These are phyloP conservation scores for Eciton burchellii DNA, from an alignment of 1,140 invertebrate species.

Conservation along the genomic window DNA sequence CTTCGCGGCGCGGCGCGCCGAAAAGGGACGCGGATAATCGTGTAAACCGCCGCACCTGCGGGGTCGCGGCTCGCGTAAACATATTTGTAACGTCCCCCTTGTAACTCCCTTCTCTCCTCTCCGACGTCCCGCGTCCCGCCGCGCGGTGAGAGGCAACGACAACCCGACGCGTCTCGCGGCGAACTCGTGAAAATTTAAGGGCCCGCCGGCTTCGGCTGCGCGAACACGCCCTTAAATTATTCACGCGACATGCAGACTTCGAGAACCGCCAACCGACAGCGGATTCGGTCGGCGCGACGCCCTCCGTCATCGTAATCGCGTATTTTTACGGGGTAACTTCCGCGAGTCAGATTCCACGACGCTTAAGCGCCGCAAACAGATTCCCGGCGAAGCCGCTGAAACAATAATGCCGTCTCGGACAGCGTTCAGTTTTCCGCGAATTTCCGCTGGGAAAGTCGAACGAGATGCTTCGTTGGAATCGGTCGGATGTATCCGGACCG, in stretches of 20 bases:
- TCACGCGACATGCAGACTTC: slow-evolving; percentile 52
- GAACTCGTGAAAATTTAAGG: slow-evolving; percentile 42
- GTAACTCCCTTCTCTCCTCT: too few relatives aligned
- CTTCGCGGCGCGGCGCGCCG: slow-evolving; percentile 5
- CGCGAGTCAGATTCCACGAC: neutral
- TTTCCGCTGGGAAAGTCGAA: neutral
- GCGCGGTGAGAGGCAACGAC: slow-evolving; percentile 14
- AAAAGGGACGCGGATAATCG: slow-evolving; percentile 66
- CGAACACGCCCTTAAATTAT: slow-evolving; percentile 51
- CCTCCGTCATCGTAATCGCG: neutral
- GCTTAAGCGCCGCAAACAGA: neutral
- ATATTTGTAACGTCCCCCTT: slow-evolving; percentile 62
- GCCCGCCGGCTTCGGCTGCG: slow-evolving; percentile 39
- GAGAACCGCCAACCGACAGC: neutral
- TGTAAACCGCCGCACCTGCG: slow-evolving; percentile 69
- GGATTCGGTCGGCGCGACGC: slow-evolving; percentile 19
- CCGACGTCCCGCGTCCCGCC: slow-evolving; percentile 7
- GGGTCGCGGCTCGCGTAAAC: slow-evolving; percentile 52
- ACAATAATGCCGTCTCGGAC: neutral
- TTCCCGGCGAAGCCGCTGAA: neutral
- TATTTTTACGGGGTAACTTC: slow-evolving; percentile 11
- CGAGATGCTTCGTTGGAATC: neutral
- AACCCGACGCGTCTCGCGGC: slow-evolving; percentile 10
- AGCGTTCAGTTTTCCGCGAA: neutral
- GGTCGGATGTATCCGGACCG: neutral